A percentile compares a stretch with the other conserved stretches of the same genome.
These are phyloP conservation scores for Synanthedon vespiformis DNA, from an alignment of 2,888 invertebrate species.

Conservation along the genomic window DNA sequence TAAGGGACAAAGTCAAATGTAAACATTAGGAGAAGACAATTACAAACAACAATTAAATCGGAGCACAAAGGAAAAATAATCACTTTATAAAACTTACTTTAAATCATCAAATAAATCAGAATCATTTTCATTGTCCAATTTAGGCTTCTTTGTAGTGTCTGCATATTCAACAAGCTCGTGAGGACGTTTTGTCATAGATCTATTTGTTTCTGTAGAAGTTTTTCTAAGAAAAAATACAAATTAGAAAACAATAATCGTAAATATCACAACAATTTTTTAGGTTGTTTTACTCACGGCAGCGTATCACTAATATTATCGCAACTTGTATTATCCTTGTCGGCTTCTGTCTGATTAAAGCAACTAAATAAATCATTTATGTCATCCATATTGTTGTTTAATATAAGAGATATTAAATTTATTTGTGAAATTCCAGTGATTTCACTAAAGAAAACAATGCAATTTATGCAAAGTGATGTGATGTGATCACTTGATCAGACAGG, in stretches of 20 bases:
- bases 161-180: constrained; percentile 45
- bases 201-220: constrained; percentile 12
- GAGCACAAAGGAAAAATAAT: not conserved
- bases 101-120: constrained; percentile 42
- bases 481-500: too few relatives aligned
- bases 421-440: too few relatives aligned
- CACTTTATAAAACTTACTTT: constrained; percentile 42
- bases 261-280: not conserved
- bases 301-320: too few relatives aligned
- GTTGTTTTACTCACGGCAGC: not conserved
- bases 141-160: constrained; percentile 42
- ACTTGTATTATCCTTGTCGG: not conserved
- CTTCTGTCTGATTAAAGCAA: not conserved
- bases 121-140: constrained; percentile 29
- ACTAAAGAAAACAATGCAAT: too few relatives aligned
- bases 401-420: too few relatives aligned
- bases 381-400: not conserved
- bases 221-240: constrained; percentile 15
- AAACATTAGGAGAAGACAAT: too few relatives aligned
- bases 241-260: not conserved
- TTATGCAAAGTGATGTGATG: too few relatives aligned
- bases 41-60: too few relatives aligned
- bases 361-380: not conserved
- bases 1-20: too few relatives aligned
- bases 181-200: constrained; percentile 34